Evolutionary conservation across 2,888 invertebrate genomes (phyloP).

Genomic region (Leptinotarsa haldemani): DNA sequence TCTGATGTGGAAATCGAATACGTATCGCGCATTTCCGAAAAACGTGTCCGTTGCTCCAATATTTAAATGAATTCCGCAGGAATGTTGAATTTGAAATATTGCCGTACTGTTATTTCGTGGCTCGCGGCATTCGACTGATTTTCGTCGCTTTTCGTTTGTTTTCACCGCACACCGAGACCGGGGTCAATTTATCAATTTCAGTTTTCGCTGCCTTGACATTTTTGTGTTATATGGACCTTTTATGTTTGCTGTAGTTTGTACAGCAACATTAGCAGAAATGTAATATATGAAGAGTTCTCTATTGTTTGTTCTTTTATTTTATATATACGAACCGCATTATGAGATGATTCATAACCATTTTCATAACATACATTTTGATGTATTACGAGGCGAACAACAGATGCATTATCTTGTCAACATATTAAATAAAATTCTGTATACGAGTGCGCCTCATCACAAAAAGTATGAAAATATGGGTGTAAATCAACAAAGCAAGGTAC

Average conservation of each 20-base stretch:
- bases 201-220: conserved; percentile 56
- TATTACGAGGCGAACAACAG: conserved; percentile 52
- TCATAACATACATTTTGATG: conserved; percentile 53
- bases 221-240: conserved; percentile 55
- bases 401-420: conserved; percentile 55
- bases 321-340: conserved; percentile 54
- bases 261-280: conserved; percentile 58
- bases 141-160: conserved; percentile 53
- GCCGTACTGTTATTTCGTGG: conserved; percentile 46
- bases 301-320: conserved; percentile 57
- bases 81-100: conserved; percentile 49
- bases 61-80: conserved; percentile 32
- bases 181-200: conserved; percentile 59
- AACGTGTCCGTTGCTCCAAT: conserved; percentile 14
- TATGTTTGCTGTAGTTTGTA: conserved; percentile 56
- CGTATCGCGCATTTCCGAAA: conserved; percentile 2
- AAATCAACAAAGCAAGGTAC: background rate
- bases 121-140: conserved; percentile 47
- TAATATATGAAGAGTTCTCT: conserved; percentile 56
- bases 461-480: conserved; percentile 22
- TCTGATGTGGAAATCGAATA: background rate
- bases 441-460: conserved; percentile 25
- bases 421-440: conserved; percentile 48
- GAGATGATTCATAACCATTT: conserved; percentile 54
- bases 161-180: conserved; percentile 45